Conservation (phyloP, 2,113 vertebrate genomes). For the Suncus etruscus region DNA sequence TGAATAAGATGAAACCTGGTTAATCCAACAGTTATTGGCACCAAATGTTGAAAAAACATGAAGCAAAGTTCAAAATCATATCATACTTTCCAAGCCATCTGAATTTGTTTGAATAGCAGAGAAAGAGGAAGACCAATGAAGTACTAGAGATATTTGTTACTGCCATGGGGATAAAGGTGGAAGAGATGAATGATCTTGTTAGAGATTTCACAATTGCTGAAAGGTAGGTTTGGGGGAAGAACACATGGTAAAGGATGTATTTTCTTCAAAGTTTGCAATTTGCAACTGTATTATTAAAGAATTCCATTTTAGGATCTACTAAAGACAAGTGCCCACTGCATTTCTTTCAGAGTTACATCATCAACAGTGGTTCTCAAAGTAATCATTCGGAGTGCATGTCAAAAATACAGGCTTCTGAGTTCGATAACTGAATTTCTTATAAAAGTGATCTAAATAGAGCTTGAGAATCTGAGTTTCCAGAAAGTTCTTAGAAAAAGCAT, state of each 20-base stretch:
- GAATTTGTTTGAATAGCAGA: slow-evolving; percentile 9
- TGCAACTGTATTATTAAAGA: neutral
- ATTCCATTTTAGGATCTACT: neutral
- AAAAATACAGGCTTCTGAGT: neutral
- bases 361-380: neutral
- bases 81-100: neutral
- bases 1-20: too few species aligned
- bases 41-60: neutral
- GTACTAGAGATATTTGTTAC: neutral
- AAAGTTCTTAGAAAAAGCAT: neutral
- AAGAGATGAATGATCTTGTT: neutral
- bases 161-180: neutral
- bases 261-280: neutral
- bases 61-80: neutral
- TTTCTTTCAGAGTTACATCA: neutral
- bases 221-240: neutral
- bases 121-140: slow-evolving; percentile 18
- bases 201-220: neutral
- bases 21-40: neutral
- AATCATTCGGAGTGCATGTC: neutral
- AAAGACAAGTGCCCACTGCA: neutral
- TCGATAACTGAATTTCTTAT: neutral
- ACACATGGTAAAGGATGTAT: neutral
- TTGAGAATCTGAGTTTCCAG: neutral
- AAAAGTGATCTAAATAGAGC: neutral